Conservation (phyloP, 2,888 invertebrate species). For the Mythimna lalbum region DNA sequence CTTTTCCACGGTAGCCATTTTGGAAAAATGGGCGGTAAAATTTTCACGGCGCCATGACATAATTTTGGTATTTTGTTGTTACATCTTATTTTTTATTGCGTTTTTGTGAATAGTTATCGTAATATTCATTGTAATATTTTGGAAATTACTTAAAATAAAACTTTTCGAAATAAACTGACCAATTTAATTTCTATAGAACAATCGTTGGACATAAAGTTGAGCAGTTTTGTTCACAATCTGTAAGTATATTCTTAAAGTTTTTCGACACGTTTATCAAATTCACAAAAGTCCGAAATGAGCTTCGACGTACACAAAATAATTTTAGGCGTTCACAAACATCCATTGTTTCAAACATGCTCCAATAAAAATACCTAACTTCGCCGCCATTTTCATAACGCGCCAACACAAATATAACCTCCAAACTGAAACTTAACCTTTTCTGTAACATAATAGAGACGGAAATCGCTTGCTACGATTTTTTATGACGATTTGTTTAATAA, state of each 20-base stretch:
- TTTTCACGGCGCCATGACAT: slow-evolving; percentile 63
- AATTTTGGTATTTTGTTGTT: slow-evolving; percentile 5
- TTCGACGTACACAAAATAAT: slow-evolving; percentile 65
- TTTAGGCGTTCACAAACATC: slow-evolving; percentile 69
- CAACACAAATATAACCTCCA: slow-evolving; percentile 68
- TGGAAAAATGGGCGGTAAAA: slow-evolving; percentile 72
- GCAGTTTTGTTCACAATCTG: slow-evolving; percentile 40
- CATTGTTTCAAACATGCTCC: slow-evolving; percentile 75
- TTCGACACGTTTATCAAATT: slow-evolving; percentile 56
- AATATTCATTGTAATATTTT: neutral
- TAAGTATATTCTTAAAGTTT: slow-evolving; percentile 50
- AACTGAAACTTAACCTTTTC: slow-evolving; percentile 54
- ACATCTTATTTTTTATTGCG: neutral
- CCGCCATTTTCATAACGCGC: slow-evolving; percentile 74
- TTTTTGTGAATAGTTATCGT: neutral
- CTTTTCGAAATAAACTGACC: neutral
- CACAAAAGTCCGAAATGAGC: slow-evolving; percentile 61
- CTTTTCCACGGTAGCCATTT: slow-evolving; percentile 75
- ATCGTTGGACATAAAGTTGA: slow-evolving; percentile 29
- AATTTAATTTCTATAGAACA: slow-evolving; percentile 24
- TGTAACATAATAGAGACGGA: slow-evolving; percentile 53
- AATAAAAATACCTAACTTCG: slow-evolving; percentile 74
- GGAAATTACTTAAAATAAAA: neutral
- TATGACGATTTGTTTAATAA: slow-evolving; percentile 63
- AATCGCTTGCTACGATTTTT: slow-evolving; percentile 58